Evolutionary conservation across 37 sponge, comb jelly and placozoan genomes (phyloP), one percentile per base, ranked within the genome.

Genomic region (Bolinopsis microptera): DNA sequence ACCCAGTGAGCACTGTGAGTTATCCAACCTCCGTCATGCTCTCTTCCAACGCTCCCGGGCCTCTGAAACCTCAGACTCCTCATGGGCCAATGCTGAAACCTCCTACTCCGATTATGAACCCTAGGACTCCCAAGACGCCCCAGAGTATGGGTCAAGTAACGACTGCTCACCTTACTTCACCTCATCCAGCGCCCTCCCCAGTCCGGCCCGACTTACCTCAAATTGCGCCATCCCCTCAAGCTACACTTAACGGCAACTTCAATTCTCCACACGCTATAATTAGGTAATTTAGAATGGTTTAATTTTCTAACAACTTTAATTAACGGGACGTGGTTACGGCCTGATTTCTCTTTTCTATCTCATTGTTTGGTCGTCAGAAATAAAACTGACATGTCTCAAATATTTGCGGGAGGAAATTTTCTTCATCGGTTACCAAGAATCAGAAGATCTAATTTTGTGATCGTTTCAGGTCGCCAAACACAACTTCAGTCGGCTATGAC

Each of bases 161-260:
- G 21, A n/a, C 90, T n/a, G 90, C 90, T n/a, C 90, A 86, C 25
- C 90, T 86, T 0, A 86, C 90, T 18, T 86, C 90, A 28, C 90
- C 90, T 16, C 90, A 41, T 27, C 61, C 90, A 8, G 24, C 28
- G 0, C 36, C 90, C 22, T 41, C 90, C 61, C 90, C 80, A 34
- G 80, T 18, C 3, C 80, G 80, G 0, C 80, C 27, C 33, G 80
- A 77, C 80, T 16, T 77, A 1, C 80, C 90, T 41, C 90, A 86
- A n/a, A 86, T 86, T 2, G 90, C 90, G 0, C 90, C 90, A 27
- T 86, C 90, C 31, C 90, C 90, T 9, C 90, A 86, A 77, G 80
- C 80, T 16, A 77, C 80, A 33, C 80, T 77, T 36, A 77, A 77
- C 37, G 80, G 80, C 33, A 77, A 77, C 80, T 77, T 77, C 36